Evolutionary conservation across 2,113 vertebrate genomes (phyloP).

Genomic region (Pagrus major): DNA sequence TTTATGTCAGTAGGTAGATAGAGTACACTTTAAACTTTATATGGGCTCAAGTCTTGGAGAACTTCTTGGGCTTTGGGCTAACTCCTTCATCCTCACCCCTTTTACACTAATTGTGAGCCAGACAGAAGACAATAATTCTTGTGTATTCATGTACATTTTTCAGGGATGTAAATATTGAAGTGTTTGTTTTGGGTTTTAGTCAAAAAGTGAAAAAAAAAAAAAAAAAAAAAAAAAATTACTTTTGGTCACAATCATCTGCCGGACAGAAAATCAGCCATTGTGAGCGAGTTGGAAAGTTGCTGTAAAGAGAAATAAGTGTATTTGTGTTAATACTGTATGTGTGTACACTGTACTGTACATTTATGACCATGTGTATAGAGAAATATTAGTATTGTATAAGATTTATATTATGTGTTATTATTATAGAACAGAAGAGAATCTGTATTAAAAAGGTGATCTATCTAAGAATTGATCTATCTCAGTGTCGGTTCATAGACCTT

Average conservation of each 20-base stretch:
- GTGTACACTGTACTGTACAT: constrained; percentile 81
- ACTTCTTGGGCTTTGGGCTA: constrained; percentile 60
- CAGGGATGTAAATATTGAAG: constrained; percentile 83
- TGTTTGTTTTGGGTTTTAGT: constrained; percentile 68
- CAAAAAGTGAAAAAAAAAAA: constrained; percentile 1
- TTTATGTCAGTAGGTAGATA: constrained; percentile 61
- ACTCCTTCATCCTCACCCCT: constrained; percentile 55
- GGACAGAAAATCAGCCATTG: constrained; percentile 77
- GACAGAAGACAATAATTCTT: constrained; percentile 62
- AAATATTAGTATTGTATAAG: constrained; percentile 82
- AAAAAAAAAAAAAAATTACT: constrained; percentile 20
- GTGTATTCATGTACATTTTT: constrained; percentile 80
- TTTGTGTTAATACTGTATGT: constrained; percentile 79
- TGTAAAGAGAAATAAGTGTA: constrained; percentile 70
- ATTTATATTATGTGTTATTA: constrained; percentile 82
- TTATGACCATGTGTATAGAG: constrained; percentile 80
- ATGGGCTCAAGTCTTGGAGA: constrained; percentile 50
- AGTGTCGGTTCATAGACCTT: constrained; percentile 27
- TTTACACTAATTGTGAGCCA: constrained; percentile 72
- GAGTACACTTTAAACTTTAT: constrained; percentile 68
- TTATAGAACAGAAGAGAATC: constrained; percentile 79
- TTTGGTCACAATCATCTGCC: constrained; percentile 79
- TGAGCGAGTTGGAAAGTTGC: constrained; percentile 54
- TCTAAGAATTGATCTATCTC: constrained; percentile 42
- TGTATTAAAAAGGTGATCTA: constrained; percentile 79